phyloP scores from a whole-genome alignment of 1,140 invertebrate genomes.

The Cotesia vestalis region DNA sequence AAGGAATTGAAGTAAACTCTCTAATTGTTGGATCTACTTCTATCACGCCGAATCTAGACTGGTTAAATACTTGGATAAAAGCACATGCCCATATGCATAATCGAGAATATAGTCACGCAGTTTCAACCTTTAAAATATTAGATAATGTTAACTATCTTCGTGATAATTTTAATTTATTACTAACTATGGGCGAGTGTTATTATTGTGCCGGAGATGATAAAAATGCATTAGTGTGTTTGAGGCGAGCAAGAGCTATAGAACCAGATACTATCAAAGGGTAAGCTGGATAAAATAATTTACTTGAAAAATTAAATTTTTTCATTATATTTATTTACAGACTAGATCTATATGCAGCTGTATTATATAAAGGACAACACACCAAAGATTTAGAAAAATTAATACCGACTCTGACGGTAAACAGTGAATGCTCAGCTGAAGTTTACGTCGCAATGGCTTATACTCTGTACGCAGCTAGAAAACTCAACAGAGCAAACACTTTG shows the following conservation, averaged over 20 bases:
- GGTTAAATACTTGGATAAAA: constrained; percentile 77
- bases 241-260: constrained; percentile 68
- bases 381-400: constrained; percentile 66
- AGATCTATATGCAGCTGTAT: constrained; percentile 65
- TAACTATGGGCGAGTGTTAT: constrained; percentile 73
- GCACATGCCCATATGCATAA: constrained; percentile 72
- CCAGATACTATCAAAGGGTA: constrained; percentile 68
- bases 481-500: constrained; percentile 70
- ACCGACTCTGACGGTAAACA: constrained; percentile 55
- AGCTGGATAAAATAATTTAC: constrained; percentile 25
- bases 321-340: constrained; percentile 48
- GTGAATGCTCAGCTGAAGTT: constrained; percentile 68
- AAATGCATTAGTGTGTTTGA: constrained; percentile 64
- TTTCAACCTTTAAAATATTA: constrained; percentile 70
- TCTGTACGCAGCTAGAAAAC: constrained; percentile 67
- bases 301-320: constrained; percentile 25
- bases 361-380: constrained; percentile 62
- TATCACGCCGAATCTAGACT: constrained; percentile 62
- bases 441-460: constrained; percentile 75
- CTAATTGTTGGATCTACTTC: constrained; percentile 70
- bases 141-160: constrained; percentile 71
- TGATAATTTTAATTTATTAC: constrained; percentile 73
- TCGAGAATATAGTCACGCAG: constrained; percentile 72
- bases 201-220: constrained; percentile 71
- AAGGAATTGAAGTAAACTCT: constrained; percentile 75